A percentile compares a stretch with the other conserved stretches of the same genome.
Evolutionary conservation across 2,797 vertebrate species (phyloP).

Genomic region (Craterocephalus amniculus): DNA sequence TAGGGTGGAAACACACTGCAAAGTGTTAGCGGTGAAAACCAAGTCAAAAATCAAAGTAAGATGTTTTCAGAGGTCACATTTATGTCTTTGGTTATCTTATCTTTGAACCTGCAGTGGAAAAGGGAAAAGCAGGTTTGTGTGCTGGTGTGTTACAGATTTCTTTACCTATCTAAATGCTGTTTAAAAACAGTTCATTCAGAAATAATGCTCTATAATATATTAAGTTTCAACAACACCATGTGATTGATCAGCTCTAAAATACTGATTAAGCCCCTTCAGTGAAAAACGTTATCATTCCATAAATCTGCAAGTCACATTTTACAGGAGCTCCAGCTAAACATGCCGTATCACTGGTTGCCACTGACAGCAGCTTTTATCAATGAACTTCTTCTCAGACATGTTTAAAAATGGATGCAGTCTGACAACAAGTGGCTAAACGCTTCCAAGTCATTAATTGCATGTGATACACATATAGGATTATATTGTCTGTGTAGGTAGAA

Average conservation of each 20-base stretch:
- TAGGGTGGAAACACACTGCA: slow-evolving; percentile 1
- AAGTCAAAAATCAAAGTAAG: not conserved
- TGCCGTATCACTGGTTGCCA: not conserved
- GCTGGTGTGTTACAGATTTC: not conserved
- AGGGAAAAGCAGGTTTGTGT: not conserved
- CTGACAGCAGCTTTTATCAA: not conserved
- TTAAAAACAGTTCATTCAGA: not conserved
- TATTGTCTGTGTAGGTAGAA: not conserved
- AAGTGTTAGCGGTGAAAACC: slow-evolving; percentile 3
- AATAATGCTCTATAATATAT: not conserved
- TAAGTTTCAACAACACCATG: not conserved
- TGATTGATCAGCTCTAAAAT: not conserved
- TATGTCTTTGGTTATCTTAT: not conserved
- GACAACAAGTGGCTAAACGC: not conserved
- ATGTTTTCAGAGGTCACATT: not conserved
- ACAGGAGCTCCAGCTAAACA: too few relatives aligned
- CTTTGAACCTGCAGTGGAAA: not conserved
- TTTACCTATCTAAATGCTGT: not conserved
- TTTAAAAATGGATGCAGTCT: not conserved
- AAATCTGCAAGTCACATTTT: not conserved
- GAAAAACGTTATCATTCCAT: not conserved
- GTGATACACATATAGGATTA: not conserved
- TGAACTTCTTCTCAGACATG: not conserved
- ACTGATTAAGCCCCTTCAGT: not conserved
- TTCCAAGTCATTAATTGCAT: not conserved